phyloP scores from a whole-genome alignment of 1,140 invertebrate genomes.

The Muscidifurax raptorellus region DNA sequence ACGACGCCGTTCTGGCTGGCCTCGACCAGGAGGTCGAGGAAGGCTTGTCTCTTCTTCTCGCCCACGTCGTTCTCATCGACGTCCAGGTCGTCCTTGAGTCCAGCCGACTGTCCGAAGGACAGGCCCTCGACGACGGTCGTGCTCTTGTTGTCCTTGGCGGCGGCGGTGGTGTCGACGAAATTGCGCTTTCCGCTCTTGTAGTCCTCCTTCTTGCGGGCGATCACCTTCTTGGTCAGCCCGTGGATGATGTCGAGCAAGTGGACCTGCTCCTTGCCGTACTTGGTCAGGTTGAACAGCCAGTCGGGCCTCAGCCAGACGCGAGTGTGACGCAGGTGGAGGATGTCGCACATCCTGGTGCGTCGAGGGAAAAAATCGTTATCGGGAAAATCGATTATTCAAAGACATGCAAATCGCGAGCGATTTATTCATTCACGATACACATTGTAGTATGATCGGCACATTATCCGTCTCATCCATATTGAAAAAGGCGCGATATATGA shows the following conservation, averaged over 20 bases:
- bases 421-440: too few relatives aligned
- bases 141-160: conserved; percentile 62
- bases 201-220: conserved; percentile 85
- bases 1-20: conserved; percentile 86
- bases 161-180: conserved; percentile 73
- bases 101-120: conserved; percentile 84
- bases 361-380: not conserved
- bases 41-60: conserved; percentile 93
- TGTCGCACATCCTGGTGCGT: conserved; percentile 82
- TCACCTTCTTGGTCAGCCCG: conserved; percentile 88
- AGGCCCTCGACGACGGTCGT: conserved; percentile 80
- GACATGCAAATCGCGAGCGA: too few relatives aligned
- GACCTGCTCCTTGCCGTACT: conserved; percentile 85
- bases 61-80: conserved; percentile 86
- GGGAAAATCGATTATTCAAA: not conserved
- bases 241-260: conserved; percentile 88
- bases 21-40: conserved; percentile 94
- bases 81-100: conserved; percentile 87
- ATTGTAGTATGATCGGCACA: too few relatives aligned
- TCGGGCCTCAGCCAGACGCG: conserved; percentile 89
- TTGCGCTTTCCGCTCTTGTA: conserved; percentile 80
- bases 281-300: conserved; percentile 86
- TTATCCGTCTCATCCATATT: too few relatives aligned
- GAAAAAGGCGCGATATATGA: not conserved
- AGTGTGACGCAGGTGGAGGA: conserved; percentile 88